A percentile compares a stretch with the other conserved stretches of the same genome.
Conservation (phyloP, 2,888 invertebrate genomes). For the Bombyx huttoni region DNA sequence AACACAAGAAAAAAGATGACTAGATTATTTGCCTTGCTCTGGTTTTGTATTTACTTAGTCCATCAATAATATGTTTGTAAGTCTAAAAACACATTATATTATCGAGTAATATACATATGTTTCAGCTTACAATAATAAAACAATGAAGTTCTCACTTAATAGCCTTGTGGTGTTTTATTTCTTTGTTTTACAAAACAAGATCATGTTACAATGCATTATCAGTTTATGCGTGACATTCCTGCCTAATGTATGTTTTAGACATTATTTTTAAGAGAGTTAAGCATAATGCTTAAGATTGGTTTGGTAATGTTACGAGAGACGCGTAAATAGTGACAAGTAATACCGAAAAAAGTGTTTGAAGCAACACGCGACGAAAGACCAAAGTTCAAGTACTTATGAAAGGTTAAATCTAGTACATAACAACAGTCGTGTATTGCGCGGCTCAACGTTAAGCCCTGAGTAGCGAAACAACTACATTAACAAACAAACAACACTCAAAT, state of each 20-base stretch:
- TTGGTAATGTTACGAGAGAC: constrained; percentile 2
- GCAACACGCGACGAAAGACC: constrained; percentile 7
- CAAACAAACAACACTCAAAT: constrained; percentile 52
- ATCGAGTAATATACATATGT: background rate
- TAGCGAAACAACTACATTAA: constrained; percentile 20
- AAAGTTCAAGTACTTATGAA: constrained; percentile 15
- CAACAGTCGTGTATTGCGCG: constrained; percentile 19
- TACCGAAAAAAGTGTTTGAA: constrained; percentile 1
- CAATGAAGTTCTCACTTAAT: background rate
- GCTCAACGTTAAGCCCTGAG: constrained; percentile 26
- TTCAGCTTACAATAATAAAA: background rate
- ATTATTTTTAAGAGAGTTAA: background rate
- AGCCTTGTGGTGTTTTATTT: background rate
- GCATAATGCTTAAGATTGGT: constrained; percentile 2
- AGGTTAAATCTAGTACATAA: constrained; percentile 16
- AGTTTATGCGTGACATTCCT: background rate
- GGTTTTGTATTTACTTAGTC: too few relatives aligned
- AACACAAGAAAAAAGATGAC: too few relatives aligned
- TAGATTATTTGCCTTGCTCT: too few relatives aligned
- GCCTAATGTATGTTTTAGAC: background rate
- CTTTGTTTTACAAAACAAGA: background rate
- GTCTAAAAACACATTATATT: background rate
- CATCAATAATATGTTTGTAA: too few relatives aligned
- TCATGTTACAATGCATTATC: background rate
- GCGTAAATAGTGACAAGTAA: constrained; percentile 1